Conservation (phyloP, 2,797 vertebrate species). For the Peromyscus melanophrys region DNA sequence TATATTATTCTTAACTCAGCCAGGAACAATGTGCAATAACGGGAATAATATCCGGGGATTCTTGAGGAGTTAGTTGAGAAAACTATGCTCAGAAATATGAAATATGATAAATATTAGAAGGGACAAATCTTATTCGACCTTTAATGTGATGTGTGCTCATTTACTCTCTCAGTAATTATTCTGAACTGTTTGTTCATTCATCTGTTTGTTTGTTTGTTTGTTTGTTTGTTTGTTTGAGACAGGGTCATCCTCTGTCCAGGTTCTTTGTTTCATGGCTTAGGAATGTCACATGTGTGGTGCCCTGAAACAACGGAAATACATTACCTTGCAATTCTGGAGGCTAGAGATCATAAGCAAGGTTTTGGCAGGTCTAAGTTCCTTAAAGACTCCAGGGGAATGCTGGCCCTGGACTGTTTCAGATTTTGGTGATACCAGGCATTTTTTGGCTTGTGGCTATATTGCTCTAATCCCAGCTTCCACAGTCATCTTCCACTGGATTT, state of each 20-base stretch:
- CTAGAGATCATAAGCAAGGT: neutral
- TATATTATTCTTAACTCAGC: constrained; percentile 24
- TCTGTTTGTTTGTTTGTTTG: neutral
- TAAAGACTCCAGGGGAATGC: neutral
- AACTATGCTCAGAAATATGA: constrained; percentile 15
- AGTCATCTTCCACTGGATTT: neutral
- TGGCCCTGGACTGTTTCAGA: neutral
- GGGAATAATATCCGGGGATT: constrained; percentile 39
- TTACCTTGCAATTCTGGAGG: neutral
- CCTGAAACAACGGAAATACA: neutral
- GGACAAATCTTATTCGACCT: neutral
- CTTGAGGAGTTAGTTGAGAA: constrained; percentile 33
- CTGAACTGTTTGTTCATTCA: neutral
- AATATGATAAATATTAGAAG: neutral
- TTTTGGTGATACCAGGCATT: neutral
- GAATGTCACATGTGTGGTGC: neutral
- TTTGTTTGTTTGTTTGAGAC: neutral
- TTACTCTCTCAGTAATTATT: neutral
- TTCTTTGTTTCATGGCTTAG: neutral
- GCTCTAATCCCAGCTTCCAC: neutral
- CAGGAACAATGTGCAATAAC: neutral
- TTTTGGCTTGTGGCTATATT: neutral
- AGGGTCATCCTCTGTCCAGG: neutral
- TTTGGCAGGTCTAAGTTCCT: neutral
- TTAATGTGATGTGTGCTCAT: neutral